phyloP scores from a whole-genome alignment of 1,140 invertebrate genomes.

The Drosophila bifasciata region DNA sequence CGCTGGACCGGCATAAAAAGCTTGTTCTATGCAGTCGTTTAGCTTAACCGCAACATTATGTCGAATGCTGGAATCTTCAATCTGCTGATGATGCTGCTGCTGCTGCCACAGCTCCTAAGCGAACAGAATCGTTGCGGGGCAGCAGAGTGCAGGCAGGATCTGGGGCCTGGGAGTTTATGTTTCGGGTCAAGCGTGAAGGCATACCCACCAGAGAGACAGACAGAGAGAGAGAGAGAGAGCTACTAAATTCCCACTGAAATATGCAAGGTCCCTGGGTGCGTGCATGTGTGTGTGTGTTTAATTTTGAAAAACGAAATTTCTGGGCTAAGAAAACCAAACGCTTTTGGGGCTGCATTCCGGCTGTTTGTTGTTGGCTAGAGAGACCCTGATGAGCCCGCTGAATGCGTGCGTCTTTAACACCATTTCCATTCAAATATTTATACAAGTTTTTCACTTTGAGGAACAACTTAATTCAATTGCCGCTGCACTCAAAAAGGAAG shows the following conservation, averaged over 20 bases:
- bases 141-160: conserved; percentile 11
- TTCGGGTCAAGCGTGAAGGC: conserved; percentile 73
- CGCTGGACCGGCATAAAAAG: conserved; percentile 72
- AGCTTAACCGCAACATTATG: conserved; percentile 80
- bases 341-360: conserved; percentile 30
- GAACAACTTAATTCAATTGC: conserved; percentile 75
- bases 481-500: conserved; percentile 67
- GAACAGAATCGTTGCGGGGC: conserved; percentile 22
- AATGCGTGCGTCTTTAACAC: conserved; percentile 37
- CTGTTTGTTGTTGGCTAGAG: neutral
- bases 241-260: conserved; percentile 67
- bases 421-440: conserved; percentile 70
- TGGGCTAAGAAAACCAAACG: neutral
- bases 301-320: conserved; percentile 29
- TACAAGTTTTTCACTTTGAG: conserved; percentile 67
- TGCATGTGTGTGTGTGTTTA: conserved; percentile 56
- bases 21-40: conserved; percentile 81
- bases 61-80: conserved; percentile 80
- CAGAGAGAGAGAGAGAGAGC: neutral
- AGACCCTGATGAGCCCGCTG: conserved; percentile 29
- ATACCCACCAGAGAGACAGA: conserved; percentile 35
- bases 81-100: conserved; percentile 56
- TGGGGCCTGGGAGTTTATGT: conserved; percentile 66
- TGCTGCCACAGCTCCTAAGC: conserved; percentile 36
- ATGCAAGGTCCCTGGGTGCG: conserved; percentile 58